Evolutionary conservation across 2,888 invertebrate species (phyloP), one percentile per base, ranked within the genome.

Genomic region (Mechanitis mazaeus): DNA sequence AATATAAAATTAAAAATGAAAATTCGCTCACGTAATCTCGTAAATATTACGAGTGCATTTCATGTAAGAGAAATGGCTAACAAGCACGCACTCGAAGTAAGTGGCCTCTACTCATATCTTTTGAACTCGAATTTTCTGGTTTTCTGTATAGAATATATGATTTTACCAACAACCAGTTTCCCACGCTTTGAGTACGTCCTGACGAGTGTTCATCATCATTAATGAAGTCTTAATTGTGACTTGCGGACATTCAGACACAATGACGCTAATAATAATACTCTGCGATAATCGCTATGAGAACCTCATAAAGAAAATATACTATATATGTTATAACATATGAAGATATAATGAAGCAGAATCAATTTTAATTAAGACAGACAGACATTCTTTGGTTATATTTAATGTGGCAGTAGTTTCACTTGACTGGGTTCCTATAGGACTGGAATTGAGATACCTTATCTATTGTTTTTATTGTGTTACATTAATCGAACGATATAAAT

Each of bases 211-310:
- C 72, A 76, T 73, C 72, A 70, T 72, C 75, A 78, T 77, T 80
- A 79, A 75, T 72, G 65, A 68, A 65, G 70, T 64, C 64, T 71
- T 79, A 79, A 80, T 79, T 79, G 71, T 68, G 71, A 60, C 61
- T 66, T 60, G 65, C 64, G 61, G 63, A 61, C 60, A 62, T 60
- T 42, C 31, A 9, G 9, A n/a, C 28, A 50, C 31, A 50, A 50
- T 50, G 42, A 42, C 7, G 50, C 31, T 31, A 50, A 9, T 50
- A 50, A 7, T 50, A 28, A 31, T 50, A 31, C 28, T 28, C 31
- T 28, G 31, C n/a, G 47, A 47, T n/a, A 47, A 47, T 5, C 6
- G 47, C 2, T 47, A 47, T 47, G 47, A 47, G 3, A n/a, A 20
- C n/a, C n/a, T 47, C 47, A 9, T 50, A 50, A 50, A 9, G 3